A percentile compares a stretch with the other conserved stretches of the same genome.
Conservation (phyloP, 2,888 invertebrate genomes). For the Lepidocyrtoides sp. region DNA sequence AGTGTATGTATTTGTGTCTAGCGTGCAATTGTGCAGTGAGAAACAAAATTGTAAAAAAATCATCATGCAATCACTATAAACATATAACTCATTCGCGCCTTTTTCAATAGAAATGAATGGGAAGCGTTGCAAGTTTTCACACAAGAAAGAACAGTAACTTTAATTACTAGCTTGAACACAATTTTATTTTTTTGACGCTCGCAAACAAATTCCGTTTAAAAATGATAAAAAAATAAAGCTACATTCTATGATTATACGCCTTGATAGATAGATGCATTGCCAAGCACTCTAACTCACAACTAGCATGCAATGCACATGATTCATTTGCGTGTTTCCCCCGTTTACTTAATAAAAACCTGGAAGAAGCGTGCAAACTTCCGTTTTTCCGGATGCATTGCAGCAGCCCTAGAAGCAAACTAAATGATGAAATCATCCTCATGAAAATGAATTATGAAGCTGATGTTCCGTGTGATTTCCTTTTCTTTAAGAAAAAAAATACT, state of each 20-base stretch:
- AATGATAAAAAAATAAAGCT: neutral
- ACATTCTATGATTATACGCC: too few relatives aligned
- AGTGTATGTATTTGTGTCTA: too few relatives aligned
- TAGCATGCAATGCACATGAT: neutral
- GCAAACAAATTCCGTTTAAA: slow-evolving; percentile 13
- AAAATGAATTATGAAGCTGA: slow-evolving; percentile 42
- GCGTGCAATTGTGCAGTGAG: too few relatives aligned
- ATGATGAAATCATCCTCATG: slow-evolving; percentile 17
- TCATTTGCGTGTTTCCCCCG: neutral
- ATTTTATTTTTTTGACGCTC: slow-evolving; percentile 13
- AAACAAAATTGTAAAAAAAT: neutral
- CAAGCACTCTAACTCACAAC: too few relatives aligned
- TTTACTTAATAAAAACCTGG: neutral
- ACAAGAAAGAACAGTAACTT: slow-evolving; percentile 49
- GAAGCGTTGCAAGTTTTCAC: neutral
- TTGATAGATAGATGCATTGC: neutral
- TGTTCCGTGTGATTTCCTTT: slow-evolving; percentile 63
- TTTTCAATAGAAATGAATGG: slow-evolving; percentile 8
- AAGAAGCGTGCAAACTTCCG: slow-evolving; percentile 52
- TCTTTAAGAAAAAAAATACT: slow-evolving; percentile 14
- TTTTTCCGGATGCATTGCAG: slow-evolving; percentile 7
- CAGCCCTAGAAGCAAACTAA: neutral
- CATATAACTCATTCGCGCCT: neutral
- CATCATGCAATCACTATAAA: neutral
- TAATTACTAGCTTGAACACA: slow-evolving; percentile 50